Base-by-base conservation (phyloP, 2,888 invertebrate species). In the Galerucella pusilla region DNA sequence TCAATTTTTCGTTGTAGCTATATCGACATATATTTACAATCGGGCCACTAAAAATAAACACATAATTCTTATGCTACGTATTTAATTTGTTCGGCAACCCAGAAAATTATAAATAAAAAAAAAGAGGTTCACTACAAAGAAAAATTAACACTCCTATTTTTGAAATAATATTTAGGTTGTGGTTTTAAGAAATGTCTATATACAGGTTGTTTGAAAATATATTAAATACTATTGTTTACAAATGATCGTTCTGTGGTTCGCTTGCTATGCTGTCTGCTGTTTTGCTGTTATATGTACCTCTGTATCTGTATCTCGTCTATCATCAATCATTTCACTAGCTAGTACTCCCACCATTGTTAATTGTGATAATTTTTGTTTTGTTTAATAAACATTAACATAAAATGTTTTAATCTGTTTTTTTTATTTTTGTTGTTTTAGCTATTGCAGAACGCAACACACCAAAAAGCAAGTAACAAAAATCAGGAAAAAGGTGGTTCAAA, bases 231-330 rank as follows among this genome's bases (percentile, higher is more conserved):
- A 28, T 35, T 46, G 12, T 68, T 45, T 69, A 60, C 16, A 57
- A 71, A 71, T 65, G 46, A 65, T 65, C 65, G 71, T 71, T 71
- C 66, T 71, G 71, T 64, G 42, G 54, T 71, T 45, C 35, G 71
- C 75, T 78, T 78, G 78, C 78, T 76, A 70, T 74, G 78, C 78
- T 78, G 74, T 78, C 74, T 76, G 78, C 78, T 78, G 66, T 77
- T 67, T 75, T 75, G 76, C 76, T 78, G 70, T 71, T 75, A 61
- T 73, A 68, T 68, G 75, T 75, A 70, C 46, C 14, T 14, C 16
- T 70, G 45, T 61, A 65, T 60, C 72, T 77, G 72, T 75, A 77
- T 71, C 61, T 73, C 66, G 73, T 71, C 68, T 66, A 75, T 75
- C 77, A 77, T 71, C 71, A 69, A 70, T 65, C 77, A 77, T 72